Conservation (phyloP, 2,888 invertebrate genomes). For the Lordiphosa andalusiaca region DNA sequence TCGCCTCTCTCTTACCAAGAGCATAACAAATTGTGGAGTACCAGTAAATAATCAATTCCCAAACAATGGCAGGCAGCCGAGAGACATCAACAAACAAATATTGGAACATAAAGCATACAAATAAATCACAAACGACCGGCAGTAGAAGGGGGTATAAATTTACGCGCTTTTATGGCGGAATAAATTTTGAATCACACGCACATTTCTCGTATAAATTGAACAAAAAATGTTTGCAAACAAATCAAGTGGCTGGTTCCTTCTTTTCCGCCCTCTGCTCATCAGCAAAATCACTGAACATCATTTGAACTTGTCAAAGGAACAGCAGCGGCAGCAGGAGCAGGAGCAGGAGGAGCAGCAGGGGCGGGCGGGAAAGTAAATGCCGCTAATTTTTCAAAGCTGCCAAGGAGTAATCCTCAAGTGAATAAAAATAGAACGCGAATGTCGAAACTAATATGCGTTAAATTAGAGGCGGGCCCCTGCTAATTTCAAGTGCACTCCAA, state of each 20-base stretch:
- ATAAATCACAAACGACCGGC: slow-evolving; percentile 61
- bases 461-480: slow-evolving; percentile 37
- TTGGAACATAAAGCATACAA: slow-evolving; percentile 32
- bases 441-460: slow-evolving; percentile 57
- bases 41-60: slow-evolving; percentile 45
- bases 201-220: slow-evolving; percentile 42
- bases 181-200: slow-evolving; percentile 49
- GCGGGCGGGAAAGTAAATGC: slow-evolving; percentile 42
- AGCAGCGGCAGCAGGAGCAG: slow-evolving; percentile 4
- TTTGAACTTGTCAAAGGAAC: slow-evolving; percentile 30
- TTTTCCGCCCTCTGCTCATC: slow-evolving; percentile 16
- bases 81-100: neutral
- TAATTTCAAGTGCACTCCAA: slow-evolving; percentile 40
- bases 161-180: slow-evolving; percentile 68
- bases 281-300: slow-evolving; percentile 60
- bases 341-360: slow-evolving; percentile 4
- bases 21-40: slow-evolving; percentile 16
- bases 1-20: neutral
- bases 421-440: slow-evolving; percentile 29
- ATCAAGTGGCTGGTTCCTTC: slow-evolving; percentile 21
- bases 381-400: slow-evolving; percentile 43
- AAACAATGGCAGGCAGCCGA: neutral
- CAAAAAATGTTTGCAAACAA: slow-evolving; percentile 18
- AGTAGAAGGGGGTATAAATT: slow-evolving; percentile 33
- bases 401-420: slow-evolving; percentile 28